Evolutionary conservation across 2,797 vertebrate species (phyloP).

Genomic region (Cygnus olor): DNA sequence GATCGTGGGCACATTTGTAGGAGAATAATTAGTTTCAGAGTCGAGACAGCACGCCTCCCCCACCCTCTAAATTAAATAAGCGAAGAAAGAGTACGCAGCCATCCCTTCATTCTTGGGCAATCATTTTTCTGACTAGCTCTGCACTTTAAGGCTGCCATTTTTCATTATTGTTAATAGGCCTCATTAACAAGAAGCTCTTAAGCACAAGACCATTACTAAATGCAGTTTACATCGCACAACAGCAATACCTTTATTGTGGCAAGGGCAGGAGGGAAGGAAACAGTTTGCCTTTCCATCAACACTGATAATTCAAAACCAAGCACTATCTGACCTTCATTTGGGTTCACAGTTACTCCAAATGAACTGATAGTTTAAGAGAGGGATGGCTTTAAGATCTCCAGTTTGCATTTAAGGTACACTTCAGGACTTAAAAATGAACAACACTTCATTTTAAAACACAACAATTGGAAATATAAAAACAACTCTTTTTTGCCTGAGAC

Average conservation of each 20-base stretch:
- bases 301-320: slow-evolving; percentile 38
- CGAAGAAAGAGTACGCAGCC: slow-evolving; percentile 4
- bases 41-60: slow-evolving; percentile 7
- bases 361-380: neutral
- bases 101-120: slow-evolving; percentile 40
- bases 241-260: slow-evolving; percentile 42
- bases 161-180: slow-evolving; percentile 67
- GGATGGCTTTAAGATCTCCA: neutral
- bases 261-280: slow-evolving; percentile 38
- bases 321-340: slow-evolving; percentile 24
- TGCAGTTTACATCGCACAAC: slow-evolving; percentile 54
- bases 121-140: slow-evolving; percentile 64
- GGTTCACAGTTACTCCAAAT: slow-evolving; percentile 19
- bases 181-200: slow-evolving; percentile 67
- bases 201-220: slow-evolving; percentile 60
- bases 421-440: neutral
- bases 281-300: slow-evolving; percentile 16
- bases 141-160: slow-evolving; percentile 64
- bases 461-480: neutral
- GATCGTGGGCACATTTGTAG: neutral
- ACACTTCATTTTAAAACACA: neutral
- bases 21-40: slow-evolving; percentile 40
- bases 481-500: neutral
- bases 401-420: neutral
- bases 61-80: slow-evolving; percentile 53